Evolutionary conservation across 2,888 invertebrate genomes (phyloP).

Genomic region (Dastarcus helophoroides): DNA sequence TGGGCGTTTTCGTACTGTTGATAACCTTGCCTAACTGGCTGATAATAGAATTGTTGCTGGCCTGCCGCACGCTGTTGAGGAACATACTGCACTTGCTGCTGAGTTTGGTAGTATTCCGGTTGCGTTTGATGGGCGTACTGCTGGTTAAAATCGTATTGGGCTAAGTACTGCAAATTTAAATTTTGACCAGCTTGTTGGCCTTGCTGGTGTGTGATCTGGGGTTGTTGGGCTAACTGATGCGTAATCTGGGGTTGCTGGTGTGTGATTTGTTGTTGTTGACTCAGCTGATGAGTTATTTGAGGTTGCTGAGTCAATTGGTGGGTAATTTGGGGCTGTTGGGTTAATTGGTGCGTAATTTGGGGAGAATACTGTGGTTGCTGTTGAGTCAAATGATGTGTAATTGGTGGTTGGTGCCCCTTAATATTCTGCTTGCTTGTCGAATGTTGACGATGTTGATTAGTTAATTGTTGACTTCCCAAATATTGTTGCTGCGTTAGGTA

Average conservation of each 20-base stretch:
- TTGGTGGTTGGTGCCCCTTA: too few species aligned
- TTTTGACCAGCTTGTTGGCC: too few species aligned
- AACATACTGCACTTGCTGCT: slow-evolving; percentile 24
- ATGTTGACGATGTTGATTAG: too few species aligned
- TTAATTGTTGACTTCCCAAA: too few species aligned
- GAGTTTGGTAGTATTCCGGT: slow-evolving; percentile 25
- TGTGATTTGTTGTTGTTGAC: background rate
- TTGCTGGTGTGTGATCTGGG: background rate
- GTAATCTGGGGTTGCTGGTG: background rate
- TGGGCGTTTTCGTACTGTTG: slow-evolving; percentile 26
- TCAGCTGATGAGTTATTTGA: too few species aligned
- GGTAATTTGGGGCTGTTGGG: background rate
- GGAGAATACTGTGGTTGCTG: background rate
- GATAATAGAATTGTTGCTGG: slow-evolving; percentile 7
- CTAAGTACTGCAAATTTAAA: slow-evolving; percentile 4
- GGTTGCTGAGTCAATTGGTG: too few species aligned
- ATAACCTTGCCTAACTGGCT: slow-evolving; percentile 14
- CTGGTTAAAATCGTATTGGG: slow-evolving; percentile 8
- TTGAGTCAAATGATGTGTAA: too few species aligned
- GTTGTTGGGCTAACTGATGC: slow-evolving; percentile 2
- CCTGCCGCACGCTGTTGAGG: slow-evolving; percentile 3
- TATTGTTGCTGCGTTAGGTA: too few species aligned
- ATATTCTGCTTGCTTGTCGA: too few species aligned
- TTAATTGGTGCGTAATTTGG: background rate
- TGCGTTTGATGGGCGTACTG: slow-evolving; percentile 17